Conservation (phyloP, 2,113 vertebrate species). For the Cyprinodon variegatus region DNA sequence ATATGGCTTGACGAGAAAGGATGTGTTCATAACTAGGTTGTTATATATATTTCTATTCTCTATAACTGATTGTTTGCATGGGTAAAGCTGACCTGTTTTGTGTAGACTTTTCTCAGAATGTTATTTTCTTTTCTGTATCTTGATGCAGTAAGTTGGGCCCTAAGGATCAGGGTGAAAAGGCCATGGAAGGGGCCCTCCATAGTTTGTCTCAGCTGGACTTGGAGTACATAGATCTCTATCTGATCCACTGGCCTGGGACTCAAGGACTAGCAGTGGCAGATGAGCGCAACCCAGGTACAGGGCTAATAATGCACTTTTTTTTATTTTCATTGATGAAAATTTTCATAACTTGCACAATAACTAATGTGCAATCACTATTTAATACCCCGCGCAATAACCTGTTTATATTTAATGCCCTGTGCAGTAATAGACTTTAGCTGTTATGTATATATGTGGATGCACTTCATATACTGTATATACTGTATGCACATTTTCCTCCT, state of each 20-base stretch:
- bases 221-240: slow-evolving; percentile 84
- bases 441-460: no score
- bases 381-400: no score
- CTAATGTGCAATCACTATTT: no score
- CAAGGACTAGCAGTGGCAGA: slow-evolving; percentile 77
- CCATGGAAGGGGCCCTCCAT: slow-evolving; percentile 70
- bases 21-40: slow-evolving; percentile 82
- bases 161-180: slow-evolving; percentile 76
- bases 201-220: slow-evolving; percentile 79
- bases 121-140: neutral
- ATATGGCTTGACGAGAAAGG: slow-evolving; percentile 74
- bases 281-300: slow-evolving; percentile 64
- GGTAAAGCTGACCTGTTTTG: no score
- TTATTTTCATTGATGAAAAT: no score
- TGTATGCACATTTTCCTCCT: no score
- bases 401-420: no score
- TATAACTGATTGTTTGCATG: neutral
- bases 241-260: slow-evolving; percentile 87
- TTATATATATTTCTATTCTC: neutral
- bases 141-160: slow-evolving; percentile 79
- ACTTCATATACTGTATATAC: no score
- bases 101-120: neutral
- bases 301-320: neutral
- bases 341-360: no score
- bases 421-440: no score